Evolutionary conservation across 2,888 invertebrate species (phyloP).

Genomic region (Bursaphelenchus okinawaensis): DNA sequence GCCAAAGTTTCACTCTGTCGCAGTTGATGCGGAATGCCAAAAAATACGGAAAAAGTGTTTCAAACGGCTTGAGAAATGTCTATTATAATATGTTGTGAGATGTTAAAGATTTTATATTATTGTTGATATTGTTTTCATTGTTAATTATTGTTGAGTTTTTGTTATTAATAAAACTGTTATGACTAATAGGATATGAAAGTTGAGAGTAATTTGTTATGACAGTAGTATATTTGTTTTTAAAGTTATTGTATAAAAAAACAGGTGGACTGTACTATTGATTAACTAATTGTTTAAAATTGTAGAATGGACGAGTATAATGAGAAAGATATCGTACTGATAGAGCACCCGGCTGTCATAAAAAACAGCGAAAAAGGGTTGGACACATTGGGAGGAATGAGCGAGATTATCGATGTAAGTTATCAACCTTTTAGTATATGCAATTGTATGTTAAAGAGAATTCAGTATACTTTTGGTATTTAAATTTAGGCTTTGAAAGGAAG

Average conservation of each 20-base stretch:
- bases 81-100: not conserved
- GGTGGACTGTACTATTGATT: too few species aligned
- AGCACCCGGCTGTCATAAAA: conserved; percentile 52
- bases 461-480: conserved; percentile 1
- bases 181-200: too few species aligned
- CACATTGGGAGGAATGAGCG: conserved; percentile 48
- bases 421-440: conserved; percentile 1
- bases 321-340: conserved; percentile 39
- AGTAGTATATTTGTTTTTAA: too few species aligned
- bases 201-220: too few species aligned
- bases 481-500: conserved; percentile 22
- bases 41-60: conserved; percentile 10
- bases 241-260: too few species aligned
- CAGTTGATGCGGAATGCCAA: not conserved
- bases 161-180: too few species aligned
- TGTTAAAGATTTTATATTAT: not conserved
- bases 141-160: too few species aligned
- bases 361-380: conserved; percentile 49
- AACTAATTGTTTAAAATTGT: too few species aligned
- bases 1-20: conserved; percentile 3
- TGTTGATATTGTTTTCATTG: not conserved
- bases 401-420: conserved; percentile 34
- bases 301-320: not conserved
- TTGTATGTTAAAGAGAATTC: not conserved
- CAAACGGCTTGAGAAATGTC: conserved; percentile 5